Conservation (phyloP, 2,888 invertebrate genomes). For the Hololepta plana region DNA sequence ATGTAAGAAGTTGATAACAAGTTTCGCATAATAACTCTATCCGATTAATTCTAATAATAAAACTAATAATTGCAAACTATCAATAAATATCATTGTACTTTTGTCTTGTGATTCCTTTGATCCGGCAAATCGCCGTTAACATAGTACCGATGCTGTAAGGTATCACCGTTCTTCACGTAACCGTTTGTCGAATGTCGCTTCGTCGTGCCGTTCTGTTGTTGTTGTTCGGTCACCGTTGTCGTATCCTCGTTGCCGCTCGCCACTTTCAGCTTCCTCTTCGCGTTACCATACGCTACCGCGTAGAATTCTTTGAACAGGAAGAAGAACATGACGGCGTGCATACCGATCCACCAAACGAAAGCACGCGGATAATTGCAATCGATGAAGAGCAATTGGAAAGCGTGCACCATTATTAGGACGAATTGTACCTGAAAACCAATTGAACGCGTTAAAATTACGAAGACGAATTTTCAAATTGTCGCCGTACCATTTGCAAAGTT, state of each 20-base stretch:
- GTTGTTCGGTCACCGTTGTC: too few relatives aligned
- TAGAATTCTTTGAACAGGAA: constrained; percentile 87
- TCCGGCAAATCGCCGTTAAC: too few relatives aligned
- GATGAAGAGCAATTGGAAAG: constrained; percentile 73
- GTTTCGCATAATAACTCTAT: too few relatives aligned
- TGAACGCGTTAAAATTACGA: background rate
- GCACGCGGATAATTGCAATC: constrained; percentile 81
- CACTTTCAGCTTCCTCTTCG: constrained; percentile 2
- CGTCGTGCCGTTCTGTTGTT: too few relatives aligned
- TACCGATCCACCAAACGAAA: constrained; percentile 81
- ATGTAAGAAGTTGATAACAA: too few relatives aligned
- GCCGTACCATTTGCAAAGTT: constrained; percentile 71
- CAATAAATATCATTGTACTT: too few relatives aligned
- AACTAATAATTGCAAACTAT: too few relatives aligned
- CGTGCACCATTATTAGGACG: constrained; percentile 70
- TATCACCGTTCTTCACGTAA: constrained; percentile 1
- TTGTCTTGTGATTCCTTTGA: too few relatives aligned
- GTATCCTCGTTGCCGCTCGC: constrained; percentile 4
- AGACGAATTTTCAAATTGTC: constrained; percentile 2
- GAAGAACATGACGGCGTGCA: constrained; percentile 85
- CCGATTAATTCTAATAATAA: too few relatives aligned
- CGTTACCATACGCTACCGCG: constrained; percentile 57
- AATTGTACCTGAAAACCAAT: constrained; percentile 59
- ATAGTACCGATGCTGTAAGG: too few relatives aligned
- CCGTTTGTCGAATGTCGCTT: too few relatives aligned